Percentiles rank a stretch among this genome's conserved stretches.
phyloP scores from a whole-genome alignment of 2,888 invertebrate species.

The Osmoderma eremita region DNA sequence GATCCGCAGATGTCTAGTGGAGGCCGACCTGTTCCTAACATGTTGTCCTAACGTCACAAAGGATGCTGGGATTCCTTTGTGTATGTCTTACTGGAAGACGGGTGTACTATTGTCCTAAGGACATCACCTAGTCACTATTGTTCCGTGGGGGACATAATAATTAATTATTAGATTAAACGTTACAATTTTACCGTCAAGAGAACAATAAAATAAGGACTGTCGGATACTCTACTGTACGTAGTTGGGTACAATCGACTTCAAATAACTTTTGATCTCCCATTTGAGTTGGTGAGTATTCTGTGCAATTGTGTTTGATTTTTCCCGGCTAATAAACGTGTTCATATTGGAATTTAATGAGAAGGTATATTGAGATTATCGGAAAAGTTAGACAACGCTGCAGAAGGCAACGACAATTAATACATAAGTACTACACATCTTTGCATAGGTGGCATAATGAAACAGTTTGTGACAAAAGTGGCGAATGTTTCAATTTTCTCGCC shows the following conservation, averaged over 20 bases:
- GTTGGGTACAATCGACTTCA: conserved; percentile 30
- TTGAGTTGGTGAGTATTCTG: background rate
- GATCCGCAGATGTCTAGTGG: conserved; percentile 46
- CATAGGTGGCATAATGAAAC: too few species aligned
- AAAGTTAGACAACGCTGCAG: too few species aligned
- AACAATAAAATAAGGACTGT: conserved; percentile 13
- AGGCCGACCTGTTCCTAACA: conserved; percentile 47
- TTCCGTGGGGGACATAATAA: conserved; percentile 40
- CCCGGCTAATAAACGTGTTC: too few species aligned
- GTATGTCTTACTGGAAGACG: conserved; percentile 46
- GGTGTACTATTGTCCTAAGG: conserved; percentile 47
- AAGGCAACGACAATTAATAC: too few species aligned
- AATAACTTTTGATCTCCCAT: conserved; percentile 3
- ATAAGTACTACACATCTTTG: too few species aligned
- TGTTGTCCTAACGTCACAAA: conserved; percentile 50
- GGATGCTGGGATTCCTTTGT: conserved; percentile 50
- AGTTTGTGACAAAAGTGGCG: too few species aligned
- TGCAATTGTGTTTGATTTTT: background rate
- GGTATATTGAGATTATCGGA: too few species aligned
- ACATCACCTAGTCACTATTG: conserved; percentile 44
- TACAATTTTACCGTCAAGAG: conserved; percentile 37
- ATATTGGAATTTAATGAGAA: too few species aligned
- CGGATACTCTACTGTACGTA: background rate
- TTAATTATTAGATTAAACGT: conserved; percentile 47
- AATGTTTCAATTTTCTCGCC: too few species aligned